Evolutionary conservation across 2,888 invertebrate species (phyloP).

Genomic region (Agrilus mali): DNA sequence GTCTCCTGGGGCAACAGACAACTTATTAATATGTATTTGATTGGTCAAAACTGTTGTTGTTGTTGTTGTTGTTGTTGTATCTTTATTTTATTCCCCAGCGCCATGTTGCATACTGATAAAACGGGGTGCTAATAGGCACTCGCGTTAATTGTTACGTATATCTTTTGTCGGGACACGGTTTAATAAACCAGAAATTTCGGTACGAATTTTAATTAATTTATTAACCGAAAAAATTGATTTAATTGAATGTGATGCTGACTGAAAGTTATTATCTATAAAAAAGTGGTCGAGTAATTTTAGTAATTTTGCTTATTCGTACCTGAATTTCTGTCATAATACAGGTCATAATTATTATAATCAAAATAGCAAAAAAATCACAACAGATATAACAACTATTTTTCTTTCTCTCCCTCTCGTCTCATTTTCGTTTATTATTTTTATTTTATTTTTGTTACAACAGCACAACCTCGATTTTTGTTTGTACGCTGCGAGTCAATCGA

Average conservation of each 20-base stretch:
- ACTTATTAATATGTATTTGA: too few relatives aligned
- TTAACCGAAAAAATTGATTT: too few relatives aligned
- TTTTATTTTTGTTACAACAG: conserved; percentile 31
- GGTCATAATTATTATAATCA: conserved; percentile 14
- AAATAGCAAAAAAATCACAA: conserved; percentile 36
- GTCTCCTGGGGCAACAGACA: too few relatives aligned
- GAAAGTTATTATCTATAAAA: too few relatives aligned
- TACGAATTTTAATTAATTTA: not conserved
- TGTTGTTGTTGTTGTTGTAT: too few relatives aligned
- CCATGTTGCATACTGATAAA: conserved; percentile 21
- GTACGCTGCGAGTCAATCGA: conserved; percentile 22
- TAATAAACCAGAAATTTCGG: conserved; percentile 9
- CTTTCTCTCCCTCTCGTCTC: too few relatives aligned
- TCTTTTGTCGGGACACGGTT: conserved; percentile 28
- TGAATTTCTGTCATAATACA: conserved; percentile 5
- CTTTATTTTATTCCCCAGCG: too few relatives aligned
- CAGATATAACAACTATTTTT: conserved; percentile 36
- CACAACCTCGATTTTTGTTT: conserved; percentile 37
- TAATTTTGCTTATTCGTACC: conserved; percentile 2
- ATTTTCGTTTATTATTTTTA: too few relatives aligned
- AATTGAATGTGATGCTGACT: too few relatives aligned
- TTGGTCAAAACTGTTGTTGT: too few relatives aligned
- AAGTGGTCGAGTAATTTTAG: conserved; percentile 7
- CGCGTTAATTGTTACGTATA: conserved; percentile 35
- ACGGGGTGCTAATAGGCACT: conserved; percentile 13